These are phyloP conservation scores for Diplogasteroides magnus DNA, from an alignment of 1,140 invertebrate species.

Conservation along the genomic window DNA sequence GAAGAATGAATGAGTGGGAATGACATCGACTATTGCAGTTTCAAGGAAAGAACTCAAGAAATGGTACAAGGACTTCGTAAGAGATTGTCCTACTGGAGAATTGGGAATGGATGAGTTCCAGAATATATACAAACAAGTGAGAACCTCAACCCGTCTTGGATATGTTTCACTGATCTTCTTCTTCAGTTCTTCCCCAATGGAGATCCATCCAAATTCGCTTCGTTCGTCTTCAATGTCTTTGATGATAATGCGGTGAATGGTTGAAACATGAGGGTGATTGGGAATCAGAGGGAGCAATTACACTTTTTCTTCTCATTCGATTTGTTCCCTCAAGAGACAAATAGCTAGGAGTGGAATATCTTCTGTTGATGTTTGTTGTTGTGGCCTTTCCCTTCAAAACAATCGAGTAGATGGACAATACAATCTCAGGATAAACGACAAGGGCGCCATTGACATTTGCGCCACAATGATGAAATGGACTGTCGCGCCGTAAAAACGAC, in stretches of 20 bases:
- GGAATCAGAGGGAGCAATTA: too few species aligned
- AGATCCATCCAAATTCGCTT: conserved; percentile 61
- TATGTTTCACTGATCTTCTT: background rate
- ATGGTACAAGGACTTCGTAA: conserved; percentile 61
- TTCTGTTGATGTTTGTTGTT: too few species aligned
- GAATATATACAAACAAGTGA: conserved; percentile 9
- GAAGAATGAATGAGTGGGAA: background rate
- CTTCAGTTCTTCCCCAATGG: conserved; percentile 61
- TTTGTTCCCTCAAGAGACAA: too few species aligned
- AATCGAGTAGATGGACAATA: too few species aligned
- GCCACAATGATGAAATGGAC: too few species aligned
- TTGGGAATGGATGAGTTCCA: conserved; percentile 58
- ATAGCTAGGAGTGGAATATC: too few species aligned
- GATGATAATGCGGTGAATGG: conserved; percentile 43
- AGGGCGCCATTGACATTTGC: too few species aligned
- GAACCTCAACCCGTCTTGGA: conserved; percentile 1
- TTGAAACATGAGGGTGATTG: too few species aligned
- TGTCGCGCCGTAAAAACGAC: too few species aligned
- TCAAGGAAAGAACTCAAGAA: conserved; percentile 50
- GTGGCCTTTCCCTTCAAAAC: too few species aligned
- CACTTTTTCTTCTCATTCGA: too few species aligned
- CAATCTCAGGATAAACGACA: too few species aligned
- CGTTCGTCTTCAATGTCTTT: conserved; percentile 62
- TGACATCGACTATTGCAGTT: conserved; percentile 43
- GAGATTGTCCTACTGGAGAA: conserved; percentile 60